Evolutionary conservation across 2,113 vertebrate species (phyloP), one percentile per base, ranked within the genome.

Genomic region (Gobio gobio): DNA sequence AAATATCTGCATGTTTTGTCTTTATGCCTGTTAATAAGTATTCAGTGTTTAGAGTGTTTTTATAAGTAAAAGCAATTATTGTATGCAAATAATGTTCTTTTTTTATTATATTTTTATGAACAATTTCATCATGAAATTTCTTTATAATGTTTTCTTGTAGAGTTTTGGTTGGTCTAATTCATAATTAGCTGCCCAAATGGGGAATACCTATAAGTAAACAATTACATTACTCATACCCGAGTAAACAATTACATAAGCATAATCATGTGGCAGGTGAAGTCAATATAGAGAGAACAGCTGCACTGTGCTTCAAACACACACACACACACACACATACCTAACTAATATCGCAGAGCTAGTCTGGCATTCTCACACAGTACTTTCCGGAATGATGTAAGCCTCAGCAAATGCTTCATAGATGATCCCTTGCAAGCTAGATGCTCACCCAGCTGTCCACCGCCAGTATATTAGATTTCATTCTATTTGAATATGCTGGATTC

Each of bases 401-500:
- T 7, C 18, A 78, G 75, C 18, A 40, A 56, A 36, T 58, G 29
- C 18, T 58, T 58, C 20, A 22, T 58, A n/a, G 33, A 58, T 56
- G 20, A 14, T 36, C 75, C 36, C 45, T 16, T 49, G 13, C 75
- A 36, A 33, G 49, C 75, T 77, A 75, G 24, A 29, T 56, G 5
- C 16, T 76, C 14, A 12, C 8, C 4, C 29, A 58, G 75, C 75
- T 58, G 75, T 36, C 49, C 29, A 40, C 2, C 33, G 51, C 20
- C 20, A 77, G 75, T 33, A 22, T 40, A 77, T 77, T 77, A 58
- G 75, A 77, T 77, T 40, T 77, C 51, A 18, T 36, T 1, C 10
- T 58, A 0, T 58, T 22, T 33, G 26, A 43, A 70, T n/a, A 12
- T 22, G 49, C 26, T 77, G 49, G 16, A 36, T 54, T 77, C 16